A percentile compares a stretch with the other conserved stretches of the same genome.
These are phyloP conservation scores for Aegotheles bennettii DNA, from an alignment of 2,113 vertebrate genomes.

Conservation along the genomic window DNA sequence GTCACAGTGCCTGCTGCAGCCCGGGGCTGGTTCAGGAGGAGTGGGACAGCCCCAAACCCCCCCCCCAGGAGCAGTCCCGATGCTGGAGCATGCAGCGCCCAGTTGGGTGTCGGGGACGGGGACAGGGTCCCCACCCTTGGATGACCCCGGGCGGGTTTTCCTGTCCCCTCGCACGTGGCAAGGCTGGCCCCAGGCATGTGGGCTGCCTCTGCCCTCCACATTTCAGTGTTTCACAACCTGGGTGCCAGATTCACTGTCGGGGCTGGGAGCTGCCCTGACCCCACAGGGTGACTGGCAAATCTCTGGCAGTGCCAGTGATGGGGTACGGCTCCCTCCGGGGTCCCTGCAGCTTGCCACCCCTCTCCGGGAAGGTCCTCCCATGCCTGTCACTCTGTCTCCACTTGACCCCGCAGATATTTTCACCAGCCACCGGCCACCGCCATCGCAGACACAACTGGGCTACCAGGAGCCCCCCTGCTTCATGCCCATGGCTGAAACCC, in stretches of 20 bases:
- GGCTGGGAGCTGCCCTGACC: not conserved
- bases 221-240: not conserved
- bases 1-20: not conserved
- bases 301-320: not conserved
- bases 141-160: not conserved
- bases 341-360: not conserved
- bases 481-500: conserved; percentile 29
- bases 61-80: not conserved
- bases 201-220: not conserved
- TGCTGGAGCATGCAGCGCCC: rapidly evolving
- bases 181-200: rapidly evolving
- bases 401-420: conserved; percentile 70
- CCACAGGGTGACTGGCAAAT: not conserved
- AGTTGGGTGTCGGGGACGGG: not conserved
- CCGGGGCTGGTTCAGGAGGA: not conserved
- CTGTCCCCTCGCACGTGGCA: not conserved
- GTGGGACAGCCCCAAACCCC: rapidly evolving
- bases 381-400: not conserved
- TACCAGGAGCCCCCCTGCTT: conserved; percentile 64
- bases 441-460: not conserved
- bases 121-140: not conserved
- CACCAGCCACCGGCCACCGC: conserved; percentile 23
- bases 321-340: rapidly evolving
- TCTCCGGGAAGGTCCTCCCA: not conserved
- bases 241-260: not conserved